Evolutionary conservation across 2,888 invertebrate species (phyloP).

Genomic region (Drosophila anomelani): DNA sequence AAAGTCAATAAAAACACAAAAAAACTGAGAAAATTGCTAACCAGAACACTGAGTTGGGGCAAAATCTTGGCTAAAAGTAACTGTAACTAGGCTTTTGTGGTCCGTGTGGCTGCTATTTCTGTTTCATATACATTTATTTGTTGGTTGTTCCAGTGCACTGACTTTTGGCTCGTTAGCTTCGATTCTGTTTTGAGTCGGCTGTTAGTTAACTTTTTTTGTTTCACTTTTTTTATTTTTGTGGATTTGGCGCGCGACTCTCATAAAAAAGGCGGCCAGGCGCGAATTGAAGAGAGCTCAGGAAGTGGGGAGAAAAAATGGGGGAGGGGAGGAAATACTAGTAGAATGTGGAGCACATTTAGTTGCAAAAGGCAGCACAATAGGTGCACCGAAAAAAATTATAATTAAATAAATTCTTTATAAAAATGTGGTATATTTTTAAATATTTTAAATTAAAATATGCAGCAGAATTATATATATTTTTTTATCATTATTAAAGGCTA

Average conservation of each 20-base stretch:
- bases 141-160: conserved; percentile 70
- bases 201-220: conserved; percentile 35
- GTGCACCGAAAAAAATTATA: conserved; percentile 14
- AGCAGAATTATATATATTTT: background rate
- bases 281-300: conserved; percentile 38
- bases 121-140: conserved; percentile 18
- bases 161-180: conserved; percentile 73
- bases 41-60: conserved; percentile 26
- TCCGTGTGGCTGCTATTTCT: conserved; percentile 13
- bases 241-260: conserved; percentile 71
- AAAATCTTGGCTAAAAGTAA: conserved; percentile 67
- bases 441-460: background rate
- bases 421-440: background rate
- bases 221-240: conserved; percentile 44
- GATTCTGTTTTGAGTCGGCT: conserved; percentile 62
- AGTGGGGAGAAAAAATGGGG: conserved; percentile 6
- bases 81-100: conserved; percentile 34
- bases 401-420: background rate
- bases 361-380: conserved; percentile 50
- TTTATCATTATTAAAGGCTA: background rate
- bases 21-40: conserved; percentile 18
- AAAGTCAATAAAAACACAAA: conserved; percentile 9
- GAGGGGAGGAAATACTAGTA: background rate
- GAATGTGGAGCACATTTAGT: conserved; percentile 32
- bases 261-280: conserved; percentile 63